phyloP scores from a whole-genome alignment of 2,113 vertebrate genomes.

The Albula goreensis region DNA sequence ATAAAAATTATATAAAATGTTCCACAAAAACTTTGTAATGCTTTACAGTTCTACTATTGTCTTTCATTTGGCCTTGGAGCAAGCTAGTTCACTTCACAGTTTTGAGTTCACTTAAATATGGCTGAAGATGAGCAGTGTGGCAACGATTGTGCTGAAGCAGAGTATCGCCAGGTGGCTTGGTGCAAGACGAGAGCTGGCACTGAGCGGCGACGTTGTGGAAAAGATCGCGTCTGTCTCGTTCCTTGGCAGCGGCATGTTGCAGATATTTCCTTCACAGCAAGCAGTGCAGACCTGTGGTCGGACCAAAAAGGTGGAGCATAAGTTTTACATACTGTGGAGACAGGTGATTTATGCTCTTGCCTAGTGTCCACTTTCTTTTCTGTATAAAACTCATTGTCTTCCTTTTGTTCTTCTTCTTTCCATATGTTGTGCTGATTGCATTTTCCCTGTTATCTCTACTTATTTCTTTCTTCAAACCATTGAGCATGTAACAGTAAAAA shows the following conservation, averaged over 20 bases:
- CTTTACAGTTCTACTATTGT: too few relatives aligned
- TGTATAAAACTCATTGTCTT: too few relatives aligned
- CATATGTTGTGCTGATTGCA: too few relatives aligned
- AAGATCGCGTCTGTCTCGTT: constrained; percentile 80
- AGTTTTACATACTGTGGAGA: not conserved
- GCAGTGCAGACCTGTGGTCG: constrained; percentile 80
- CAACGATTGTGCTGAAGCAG: constrained; percentile 48
- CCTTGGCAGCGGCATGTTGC: constrained; percentile 80
- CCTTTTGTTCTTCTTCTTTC: too few relatives aligned
- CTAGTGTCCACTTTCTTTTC: not conserved
- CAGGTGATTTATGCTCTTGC: not conserved
- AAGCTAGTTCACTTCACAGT: not conserved
- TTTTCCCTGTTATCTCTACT: too few relatives aligned
- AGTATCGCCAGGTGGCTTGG: constrained; percentile 12
- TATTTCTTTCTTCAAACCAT: too few relatives aligned
- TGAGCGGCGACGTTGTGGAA: constrained; percentile 73
- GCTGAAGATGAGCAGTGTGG: constrained; percentile 55
- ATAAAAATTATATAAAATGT: too few relatives aligned
- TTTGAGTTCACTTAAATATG: constrained; percentile 37
- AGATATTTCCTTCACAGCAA: constrained; percentile 92
- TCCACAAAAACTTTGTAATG: too few relatives aligned
- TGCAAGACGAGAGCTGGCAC: constrained; percentile 44
- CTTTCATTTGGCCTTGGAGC: too few relatives aligned
- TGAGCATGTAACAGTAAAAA: too few relatives aligned
- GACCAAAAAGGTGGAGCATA: not conserved